A percentile compares a stretch with the other conserved stretches of the same genome.
Evolutionary conservation across 2,113 vertebrate genomes (phyloP).

Genomic region (Theristicus caerulescens): DNA sequence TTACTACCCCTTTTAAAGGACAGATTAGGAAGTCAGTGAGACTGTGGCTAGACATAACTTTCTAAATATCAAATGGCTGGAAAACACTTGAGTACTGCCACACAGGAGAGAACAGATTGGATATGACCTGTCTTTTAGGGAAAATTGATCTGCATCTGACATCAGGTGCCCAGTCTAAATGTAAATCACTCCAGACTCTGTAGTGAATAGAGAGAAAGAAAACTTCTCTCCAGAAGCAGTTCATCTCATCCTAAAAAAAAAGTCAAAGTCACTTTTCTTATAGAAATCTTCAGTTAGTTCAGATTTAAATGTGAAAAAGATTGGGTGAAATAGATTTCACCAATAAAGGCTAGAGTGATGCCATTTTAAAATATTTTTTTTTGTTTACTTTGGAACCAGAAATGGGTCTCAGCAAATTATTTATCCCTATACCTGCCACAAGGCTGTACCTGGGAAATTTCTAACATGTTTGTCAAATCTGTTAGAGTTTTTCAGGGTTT

Average conservation of each 20-base stretch:
- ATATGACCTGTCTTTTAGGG: not conserved
- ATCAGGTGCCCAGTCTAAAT: rapidly evolving
- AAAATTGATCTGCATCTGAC: not conserved
- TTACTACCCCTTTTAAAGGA: not conserved
- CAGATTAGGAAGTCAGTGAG: conserved; percentile 11
- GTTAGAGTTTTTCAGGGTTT: not conserved
- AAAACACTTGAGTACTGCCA: not conserved
- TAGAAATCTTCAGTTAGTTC: not conserved
- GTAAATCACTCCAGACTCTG: not conserved
- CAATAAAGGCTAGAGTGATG: not conserved
- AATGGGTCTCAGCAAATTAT: not conserved
- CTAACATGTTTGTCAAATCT: not conserved
- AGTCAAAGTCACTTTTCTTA: not conserved
- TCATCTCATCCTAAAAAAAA: not conserved
- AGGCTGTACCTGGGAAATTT: not conserved
- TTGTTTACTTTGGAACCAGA: not conserved
- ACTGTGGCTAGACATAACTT: not conserved
- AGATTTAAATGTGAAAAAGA: not conserved
- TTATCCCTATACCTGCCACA: not conserved
- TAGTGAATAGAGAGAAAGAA: not conserved
- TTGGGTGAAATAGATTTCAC: not conserved
- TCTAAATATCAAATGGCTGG: not conserved
- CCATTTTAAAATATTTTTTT: not conserved
- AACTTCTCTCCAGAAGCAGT: not conserved
- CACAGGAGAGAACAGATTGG: not conserved